Base-by-base conservation (phyloP, 2,797 vertebrate species). In the Coilia nasus region DNA sequence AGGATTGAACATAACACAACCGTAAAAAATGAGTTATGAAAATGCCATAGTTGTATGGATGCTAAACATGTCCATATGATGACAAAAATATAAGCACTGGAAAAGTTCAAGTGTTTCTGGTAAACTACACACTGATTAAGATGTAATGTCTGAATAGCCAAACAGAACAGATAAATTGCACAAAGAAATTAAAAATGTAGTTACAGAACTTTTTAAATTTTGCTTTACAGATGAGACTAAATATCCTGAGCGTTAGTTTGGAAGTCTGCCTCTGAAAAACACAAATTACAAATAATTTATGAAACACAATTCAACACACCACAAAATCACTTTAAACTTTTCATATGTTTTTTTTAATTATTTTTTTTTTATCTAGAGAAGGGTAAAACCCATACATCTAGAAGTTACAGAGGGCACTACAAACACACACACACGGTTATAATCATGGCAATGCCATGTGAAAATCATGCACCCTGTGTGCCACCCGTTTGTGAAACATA, bases 381-480 rank as follows among this genome's bases (percentile, higher is more conserved):
- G 14, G 25, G 28, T 71, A 41, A 41, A 75, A 41, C 9, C 67
- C 35, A 41, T 7, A 6, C 71, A 78, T 78, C 15, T 35, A 1
- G 21, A 41, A 44, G 31, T 78, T 31, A 35, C 71, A 21, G 4
- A 11, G 1, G 71, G 71, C 35, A 78, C 6, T 44, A 44, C 35
- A 78, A 19, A 78, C 50, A 54, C 50, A 54, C 50, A 75, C 67
- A 84, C 84, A 85, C 71, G 23, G 82, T 89, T 86, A 91, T 88
- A 87, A 89, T 85, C 90, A 87, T 89, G 89, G 92, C 87, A 90
- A 87, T 64, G 87, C 81, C 86, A 57, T 88, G 90, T 88, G 83
- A 87, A 89, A 90, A 88, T 85, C 86, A 85, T 14, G 87, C 57
- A 86, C 87, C 86, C 88, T 90, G 87, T 78, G 71, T 44, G 35